Evolutionary conservation across 2,888 invertebrate genomes (phyloP), one percentile per base, ranked within the genome.

Genomic region (Oithona nana): DNA sequence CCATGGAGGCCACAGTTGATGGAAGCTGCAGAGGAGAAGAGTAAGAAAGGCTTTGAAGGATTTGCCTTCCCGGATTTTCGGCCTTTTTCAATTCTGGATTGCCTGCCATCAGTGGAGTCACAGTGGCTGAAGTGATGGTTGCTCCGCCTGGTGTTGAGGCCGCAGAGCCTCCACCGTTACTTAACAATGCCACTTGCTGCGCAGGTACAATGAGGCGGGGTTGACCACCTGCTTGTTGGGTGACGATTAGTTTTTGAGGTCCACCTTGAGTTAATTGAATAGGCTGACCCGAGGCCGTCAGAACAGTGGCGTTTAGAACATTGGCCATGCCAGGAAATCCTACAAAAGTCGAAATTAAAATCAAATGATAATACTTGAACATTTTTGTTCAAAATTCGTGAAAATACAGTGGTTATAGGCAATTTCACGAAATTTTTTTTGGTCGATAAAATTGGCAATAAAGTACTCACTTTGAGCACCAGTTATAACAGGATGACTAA

Each of bases 161-260:
- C 64, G 78, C 71, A 70, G 79, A 79, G 55, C 78, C 78, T 67
- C 77, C 76, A 1, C 77, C 78, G 8, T 78, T 78, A 71, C 78
- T 78, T 69, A 77, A 78, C 71, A 78, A 77, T 66, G 78, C 77
- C 71, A 79, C 79, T 71, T 77, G 78, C 66, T 78, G 77, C 2
- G 79, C 80, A 48, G 80, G 77, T 74, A 80, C 72, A 73, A 80
- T 74, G 67, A 80, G 73, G 58, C 74, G 69, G 29, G 75, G 73
- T 66, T 75, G 57, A 57, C 24, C 24, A 16, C 54, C 54, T 28
- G 29, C 3, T 2, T 57, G 57, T n/a, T 57, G 57, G 16, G 57
- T 29, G 16, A 57, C 57, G n/a, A 57, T 57, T 22, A 57, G 20
- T 13, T 24, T n/a, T 29, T 16, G 57, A 13, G 16, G 57, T 20